These are phyloP conservation scores for Philonicus albiceps DNA, from an alignment of 2,888 invertebrate genomes.

Conservation along the genomic window DNA sequence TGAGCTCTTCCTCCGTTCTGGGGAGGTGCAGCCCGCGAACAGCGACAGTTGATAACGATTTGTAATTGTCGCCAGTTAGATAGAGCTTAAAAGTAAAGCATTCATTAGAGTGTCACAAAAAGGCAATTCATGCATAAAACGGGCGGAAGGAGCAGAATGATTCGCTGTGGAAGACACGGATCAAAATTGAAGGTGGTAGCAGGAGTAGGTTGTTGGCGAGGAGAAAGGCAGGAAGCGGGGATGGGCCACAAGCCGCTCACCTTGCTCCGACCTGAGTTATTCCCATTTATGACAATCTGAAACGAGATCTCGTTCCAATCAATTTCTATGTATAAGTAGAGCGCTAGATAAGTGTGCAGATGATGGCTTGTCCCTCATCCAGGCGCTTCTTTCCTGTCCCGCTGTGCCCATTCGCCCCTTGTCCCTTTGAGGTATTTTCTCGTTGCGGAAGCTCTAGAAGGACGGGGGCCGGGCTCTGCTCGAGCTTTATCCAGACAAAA, in stretches of 20 bases:
- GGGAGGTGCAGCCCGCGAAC: not conserved
- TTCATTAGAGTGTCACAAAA: conserved; percentile 32
- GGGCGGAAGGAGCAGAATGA: not conserved
- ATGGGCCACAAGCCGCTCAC: not conserved
- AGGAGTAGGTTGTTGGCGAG: no score
- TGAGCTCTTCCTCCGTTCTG: not conserved
- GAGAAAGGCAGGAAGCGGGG: not conserved
- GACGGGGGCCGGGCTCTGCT: not conserved
- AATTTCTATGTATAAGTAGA: conserved; percentile 18
- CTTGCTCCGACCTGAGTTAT: not conserved
- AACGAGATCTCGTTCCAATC: conserved; percentile 37
- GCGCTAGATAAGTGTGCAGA: conserved; percentile 1
- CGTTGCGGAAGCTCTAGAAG: not conserved
- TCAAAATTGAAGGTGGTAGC: not conserved
- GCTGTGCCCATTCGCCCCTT: not conserved
- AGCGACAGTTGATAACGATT: conserved; percentile 17
- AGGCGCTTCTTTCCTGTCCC: not conserved
- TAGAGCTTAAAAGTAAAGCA: conserved; percentile 4
- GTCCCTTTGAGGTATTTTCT: not conserved
- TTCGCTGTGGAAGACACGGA: not conserved
- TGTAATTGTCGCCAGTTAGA: conserved; percentile 38
- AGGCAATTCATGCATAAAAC: conserved; percentile 22
- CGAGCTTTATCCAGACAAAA: not conserved
- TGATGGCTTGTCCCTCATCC: conserved; percentile 5
- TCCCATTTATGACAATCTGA: conserved; percentile 25